Percentiles rank a stretch among this genome's conserved stretches.
phyloP scores from a whole-genome alignment of 1,140 invertebrate genomes.

The Sycobia sp. region DNA sequence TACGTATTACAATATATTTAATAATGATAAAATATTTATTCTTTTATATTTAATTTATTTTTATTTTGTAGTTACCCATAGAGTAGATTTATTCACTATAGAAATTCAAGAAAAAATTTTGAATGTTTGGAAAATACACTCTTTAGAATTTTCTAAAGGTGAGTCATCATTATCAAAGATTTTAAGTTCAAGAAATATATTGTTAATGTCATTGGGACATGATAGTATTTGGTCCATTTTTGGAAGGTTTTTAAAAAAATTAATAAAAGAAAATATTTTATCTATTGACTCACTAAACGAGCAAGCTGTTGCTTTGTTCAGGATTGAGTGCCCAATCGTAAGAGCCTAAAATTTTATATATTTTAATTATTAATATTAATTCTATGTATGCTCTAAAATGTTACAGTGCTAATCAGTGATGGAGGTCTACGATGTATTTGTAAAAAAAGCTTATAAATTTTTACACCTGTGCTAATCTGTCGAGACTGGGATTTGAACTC shows the following conservation, averaged over 20 bases:
- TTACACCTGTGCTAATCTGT: no score
- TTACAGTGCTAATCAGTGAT: no score
- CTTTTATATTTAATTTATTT: conserved; percentile 8
- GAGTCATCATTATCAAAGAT: conserved; percentile 47
- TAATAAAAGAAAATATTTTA: conserved; percentile 53
- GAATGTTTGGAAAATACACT: conserved; percentile 50
- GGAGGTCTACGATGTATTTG: neutral
- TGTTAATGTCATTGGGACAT: conserved; percentile 49
- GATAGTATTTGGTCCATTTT: conserved; percentile 44
- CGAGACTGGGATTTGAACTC: no score
- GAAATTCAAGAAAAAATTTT: conserved; percentile 51
- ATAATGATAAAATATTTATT: neutral
- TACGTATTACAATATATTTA: neutral
- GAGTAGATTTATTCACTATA: conserved; percentile 45
- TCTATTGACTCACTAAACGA: conserved; percentile 53
- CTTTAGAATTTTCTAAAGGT: conserved; percentile 37
- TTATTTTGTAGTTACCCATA: conserved; percentile 47
- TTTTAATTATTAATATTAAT: neutral
- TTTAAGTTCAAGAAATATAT: conserved; percentile 57
- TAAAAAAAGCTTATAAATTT: neutral
- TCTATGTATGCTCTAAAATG: no score
- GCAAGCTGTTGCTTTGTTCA: conserved; percentile 58
- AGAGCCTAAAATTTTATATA: conserved; percentile 27
- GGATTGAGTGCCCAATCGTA: conserved; percentile 58
- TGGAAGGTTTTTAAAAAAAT: conserved; percentile 49